Base-by-base conservation (phyloP, 2,797 vertebrate species). In the Lagodon rhomboides region DNA sequence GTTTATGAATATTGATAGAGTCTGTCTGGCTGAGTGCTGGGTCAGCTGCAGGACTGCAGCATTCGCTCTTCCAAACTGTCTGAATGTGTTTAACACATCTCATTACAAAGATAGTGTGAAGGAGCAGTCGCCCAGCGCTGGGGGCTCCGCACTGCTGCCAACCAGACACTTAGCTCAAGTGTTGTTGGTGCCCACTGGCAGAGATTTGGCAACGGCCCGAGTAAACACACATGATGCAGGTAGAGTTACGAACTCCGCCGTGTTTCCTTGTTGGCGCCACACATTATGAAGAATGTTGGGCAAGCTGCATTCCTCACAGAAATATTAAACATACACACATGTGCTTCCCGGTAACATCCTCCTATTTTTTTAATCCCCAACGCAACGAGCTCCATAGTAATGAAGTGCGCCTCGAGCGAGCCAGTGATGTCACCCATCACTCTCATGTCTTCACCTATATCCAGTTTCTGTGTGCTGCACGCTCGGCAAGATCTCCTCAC, bases 1-100 rank as follows among this genome's bases (percentile, higher is more conserved):
- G 81, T 83, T 82, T 88, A 87, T 89, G 89, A 90, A 93, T 93
- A 92, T 92, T 90, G 85, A 92, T 89, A 27, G 77, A 68, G 84
- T 75, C 75, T 90, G 69, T 83, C 75, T 75, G 59, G 86, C 80
- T 84, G 78, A 84, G 77, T 12, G 2, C 72, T 72, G 67, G 84
- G 79, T 90, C 86, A 90, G 77, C 74, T 81, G 58, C 71, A 43
- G 76, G 71, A 44, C 77, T 77, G 72, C 85, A 70, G 61, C 56
- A 54, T 75, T 80, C 74, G 55, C 51, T 86, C 83, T 67, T 74
- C 75, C 79, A 74, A 83, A 76, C 50, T 85, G 82, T 83, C 80
- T 87, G 30, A 58, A 79, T 76, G 82, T 85, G 81, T 90, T 84
- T 50, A 85, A 72, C 79, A 82, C 75, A 80, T 77, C 50, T 88